Percentiles rank a stretch among this genome's conserved stretches.
Conservation (phyloP, 2,113 vertebrate genomes). For the Nycticorax nycticorax region DNA sequence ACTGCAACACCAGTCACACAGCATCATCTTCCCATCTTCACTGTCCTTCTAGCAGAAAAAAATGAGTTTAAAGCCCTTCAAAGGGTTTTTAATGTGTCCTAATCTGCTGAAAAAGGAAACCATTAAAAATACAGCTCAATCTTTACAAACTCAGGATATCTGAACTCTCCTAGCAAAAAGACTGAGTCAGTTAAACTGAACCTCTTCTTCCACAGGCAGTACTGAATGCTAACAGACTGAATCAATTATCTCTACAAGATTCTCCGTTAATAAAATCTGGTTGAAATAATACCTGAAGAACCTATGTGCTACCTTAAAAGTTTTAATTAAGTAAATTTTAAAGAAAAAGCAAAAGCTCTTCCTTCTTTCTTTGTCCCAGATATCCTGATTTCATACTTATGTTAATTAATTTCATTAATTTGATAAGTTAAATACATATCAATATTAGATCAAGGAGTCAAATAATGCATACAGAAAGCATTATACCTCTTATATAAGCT, state of each 20-base stretch:
- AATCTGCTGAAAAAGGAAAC: neutral
- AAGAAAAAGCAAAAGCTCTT: neutral
- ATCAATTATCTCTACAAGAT: neutral
- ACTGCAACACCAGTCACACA: neutral
- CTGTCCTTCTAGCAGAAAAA: neutral
- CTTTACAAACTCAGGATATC: neutral
- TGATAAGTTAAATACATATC: neutral
- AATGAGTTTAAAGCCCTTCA: neutral
- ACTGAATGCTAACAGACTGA: neutral
- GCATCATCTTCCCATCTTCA: neutral
- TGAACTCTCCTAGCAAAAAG: neutral
- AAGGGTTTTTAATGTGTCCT: neutral
- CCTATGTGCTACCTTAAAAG: neutral
- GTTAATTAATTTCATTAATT: neutral
- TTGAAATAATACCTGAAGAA: neutral
- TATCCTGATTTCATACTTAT: neutral
- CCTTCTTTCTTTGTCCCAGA: neutral
- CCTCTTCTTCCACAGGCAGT: neutral
- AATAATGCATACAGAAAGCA: neutral
- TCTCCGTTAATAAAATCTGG: neutral
- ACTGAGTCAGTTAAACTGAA: neutral
- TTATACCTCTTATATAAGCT: neutral
- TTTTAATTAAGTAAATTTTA: neutral
- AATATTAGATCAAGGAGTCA: neutral
- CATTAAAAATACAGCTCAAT: neutral